Conservation (phyloP, 2,797 vertebrate species). For the Peromyscus nudipes region DNA sequence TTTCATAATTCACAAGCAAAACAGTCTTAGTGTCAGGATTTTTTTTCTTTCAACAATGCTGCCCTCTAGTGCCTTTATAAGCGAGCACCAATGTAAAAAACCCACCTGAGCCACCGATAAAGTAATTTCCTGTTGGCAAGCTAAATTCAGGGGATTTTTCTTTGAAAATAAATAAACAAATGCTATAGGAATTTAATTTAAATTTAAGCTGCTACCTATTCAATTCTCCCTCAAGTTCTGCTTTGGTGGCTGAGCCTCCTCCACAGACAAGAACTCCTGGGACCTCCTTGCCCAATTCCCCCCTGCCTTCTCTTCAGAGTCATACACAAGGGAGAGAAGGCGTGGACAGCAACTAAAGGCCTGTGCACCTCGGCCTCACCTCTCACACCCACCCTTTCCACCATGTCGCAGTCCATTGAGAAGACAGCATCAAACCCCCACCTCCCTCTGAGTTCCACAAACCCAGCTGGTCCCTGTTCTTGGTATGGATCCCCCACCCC, state of each 20-base stretch:
- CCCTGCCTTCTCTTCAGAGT: background rate
- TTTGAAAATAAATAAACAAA: background rate
- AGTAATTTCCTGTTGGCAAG: background rate
- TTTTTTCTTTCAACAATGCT: slow-evolving; percentile 80
- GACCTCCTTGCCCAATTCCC: too few species aligned
- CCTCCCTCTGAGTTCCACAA: background rate
- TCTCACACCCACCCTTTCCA: background rate
- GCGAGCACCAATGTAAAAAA: background rate
- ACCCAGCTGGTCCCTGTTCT: too few species aligned
- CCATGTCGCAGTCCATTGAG: background rate
- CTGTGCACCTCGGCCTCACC: background rate
- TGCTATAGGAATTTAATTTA: background rate
- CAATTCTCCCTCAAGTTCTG: background rate
- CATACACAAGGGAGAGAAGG: background rate
- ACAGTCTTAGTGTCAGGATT: background rate
- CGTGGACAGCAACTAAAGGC: background rate
- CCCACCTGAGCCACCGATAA: background rate
- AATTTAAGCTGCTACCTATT: background rate
- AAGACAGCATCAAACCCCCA: background rate
- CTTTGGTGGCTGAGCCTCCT: background rate
- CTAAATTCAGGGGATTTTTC: background rate
- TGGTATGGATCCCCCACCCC: background rate
- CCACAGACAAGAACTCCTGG: background rate
- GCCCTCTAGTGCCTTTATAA: slow-evolving; percentile 84
- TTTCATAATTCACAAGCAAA: background rate